Evolutionary conservation across 2,113 vertebrate species (phyloP).

Genomic region (Capricornis sumatraensis): DNA sequence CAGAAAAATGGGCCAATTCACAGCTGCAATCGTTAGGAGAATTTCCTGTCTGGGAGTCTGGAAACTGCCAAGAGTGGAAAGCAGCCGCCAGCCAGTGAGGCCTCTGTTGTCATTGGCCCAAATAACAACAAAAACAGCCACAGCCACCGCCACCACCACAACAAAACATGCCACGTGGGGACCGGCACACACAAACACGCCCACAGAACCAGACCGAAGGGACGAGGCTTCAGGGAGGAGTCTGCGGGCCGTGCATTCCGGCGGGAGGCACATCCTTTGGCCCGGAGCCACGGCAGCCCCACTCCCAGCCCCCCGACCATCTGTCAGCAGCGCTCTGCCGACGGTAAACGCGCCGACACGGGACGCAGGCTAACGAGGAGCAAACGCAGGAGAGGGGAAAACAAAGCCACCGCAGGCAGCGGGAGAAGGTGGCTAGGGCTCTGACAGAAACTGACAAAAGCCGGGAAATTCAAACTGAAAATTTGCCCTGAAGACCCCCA

Average conservation of each 20-base stretch:
- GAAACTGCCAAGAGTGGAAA: constrained; percentile 78
- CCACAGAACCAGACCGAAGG: constrained; percentile 68
- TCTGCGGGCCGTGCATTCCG: constrained; percentile 68
- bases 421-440: constrained; percentile 40
- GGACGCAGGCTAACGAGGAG: constrained; percentile 71
- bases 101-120: constrained; percentile 73
- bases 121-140: constrained; percentile 69
- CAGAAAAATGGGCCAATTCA: constrained; percentile 82
- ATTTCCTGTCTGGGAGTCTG: constrained; percentile 81
- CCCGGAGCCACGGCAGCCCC: constrained; percentile 75
- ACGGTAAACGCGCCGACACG: constrained; percentile 74
- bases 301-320: constrained; percentile 74
- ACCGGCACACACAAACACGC: constrained; percentile 37
- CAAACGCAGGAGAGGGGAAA: constrained; percentile 76
- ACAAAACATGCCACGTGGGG: constrained; percentile 59
- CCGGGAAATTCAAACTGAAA: constrained; percentile 76
- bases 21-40: constrained; percentile 76
- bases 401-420: constrained; percentile 59
- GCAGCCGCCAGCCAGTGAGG: constrained; percentile 73
- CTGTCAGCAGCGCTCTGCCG: constrained; percentile 80
- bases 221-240: constrained; percentile 66
- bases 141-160: constrained; percentile 51
- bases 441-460: constrained; percentile 67
- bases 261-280: constrained; percentile 77
- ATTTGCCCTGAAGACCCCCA: constrained; percentile 41